Evolutionary conservation across 2,797 vertebrate species (phyloP).

Genomic region (Etheostoma nigrum): DNA sequence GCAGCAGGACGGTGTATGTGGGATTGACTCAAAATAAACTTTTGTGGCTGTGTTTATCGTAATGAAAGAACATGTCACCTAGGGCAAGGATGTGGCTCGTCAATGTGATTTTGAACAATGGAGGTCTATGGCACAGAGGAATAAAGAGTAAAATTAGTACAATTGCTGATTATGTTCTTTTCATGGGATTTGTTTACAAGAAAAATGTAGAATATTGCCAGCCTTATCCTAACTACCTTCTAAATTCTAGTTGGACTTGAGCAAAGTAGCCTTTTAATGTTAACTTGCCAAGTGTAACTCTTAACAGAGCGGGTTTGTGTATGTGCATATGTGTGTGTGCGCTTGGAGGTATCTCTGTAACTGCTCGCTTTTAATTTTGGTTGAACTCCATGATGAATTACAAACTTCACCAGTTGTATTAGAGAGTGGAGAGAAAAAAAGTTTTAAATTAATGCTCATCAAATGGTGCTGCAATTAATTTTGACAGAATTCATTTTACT

Average conservation of each 20-base stretch:
- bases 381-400: slow-evolving; percentile 50
- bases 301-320: neutral
- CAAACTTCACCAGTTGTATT: slow-evolving; percentile 56
- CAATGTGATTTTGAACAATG: neutral
- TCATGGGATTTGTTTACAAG: neutral
- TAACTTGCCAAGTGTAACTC: neutral
- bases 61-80: slow-evolving; percentile 1
- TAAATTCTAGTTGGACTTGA: neutral
- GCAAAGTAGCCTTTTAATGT: neutral
- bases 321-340: neutral
- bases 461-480: slow-evolving; percentile 62
- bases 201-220: neutral
- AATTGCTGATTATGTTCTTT: slow-evolving; percentile 4
- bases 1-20: neutral
- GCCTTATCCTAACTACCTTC: neutral
- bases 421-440: slow-evolving; percentile 11
- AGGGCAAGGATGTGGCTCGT: neutral
- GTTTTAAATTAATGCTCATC: slow-evolving; percentile 58
- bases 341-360: slow-evolving; percentile 4
- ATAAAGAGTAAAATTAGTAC: neutral
- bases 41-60: neutral
- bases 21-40: neutral
- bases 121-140: neutral
- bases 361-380: slow-evolving; percentile 34
- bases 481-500: slow-evolving; percentile 58